A percentile compares a stretch with the other conserved stretches of the same genome.
These are phyloP conservation scores for Sitta europaea DNA, from an alignment of 2,113 vertebrate species.

Conservation along the genomic window DNA sequence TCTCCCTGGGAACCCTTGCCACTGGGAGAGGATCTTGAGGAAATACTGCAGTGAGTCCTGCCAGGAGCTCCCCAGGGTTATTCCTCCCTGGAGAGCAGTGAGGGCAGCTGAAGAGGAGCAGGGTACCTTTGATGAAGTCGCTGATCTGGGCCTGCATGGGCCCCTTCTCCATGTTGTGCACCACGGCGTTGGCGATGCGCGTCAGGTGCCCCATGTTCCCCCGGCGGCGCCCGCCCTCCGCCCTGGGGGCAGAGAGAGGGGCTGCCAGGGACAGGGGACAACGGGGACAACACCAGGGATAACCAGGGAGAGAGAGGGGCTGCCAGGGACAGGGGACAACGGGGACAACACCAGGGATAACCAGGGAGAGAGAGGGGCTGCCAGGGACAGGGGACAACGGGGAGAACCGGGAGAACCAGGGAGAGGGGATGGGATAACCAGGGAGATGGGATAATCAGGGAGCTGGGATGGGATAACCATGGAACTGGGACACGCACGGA, in stretches of 20 bases:
- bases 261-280: accelerated
- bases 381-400: accelerated
- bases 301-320: too few species aligned
- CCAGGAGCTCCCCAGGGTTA: not conserved
- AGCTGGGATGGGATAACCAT: accelerated
- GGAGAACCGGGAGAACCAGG: too few species aligned
- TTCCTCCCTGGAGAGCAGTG: not conserved
- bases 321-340: accelerated
- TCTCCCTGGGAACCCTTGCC: not conserved
- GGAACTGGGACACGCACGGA: accelerated
- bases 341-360: too few species aligned
- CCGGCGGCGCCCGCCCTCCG: slow-evolving; percentile 87
- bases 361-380: accelerated
- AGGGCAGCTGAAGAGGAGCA: not conserved
- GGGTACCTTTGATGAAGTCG: slow-evolving; percentile 87
- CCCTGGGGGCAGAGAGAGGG: too few species aligned
- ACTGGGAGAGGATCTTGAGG: not conserved
- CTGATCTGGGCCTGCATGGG: slow-evolving; percentile 84
- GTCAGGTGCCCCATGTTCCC: slow-evolving; percentile 98
- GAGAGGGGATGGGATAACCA: accelerated
- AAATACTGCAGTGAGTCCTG: not conserved
- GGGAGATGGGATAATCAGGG: accelerated
- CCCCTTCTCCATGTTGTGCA: slow-evolving; percentile 91
- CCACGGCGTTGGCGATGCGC: slow-evolving; percentile 91
- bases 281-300: accelerated